Conservation (phyloP, 2,797 vertebrate genomes). For the Bufotes viridis region DNA sequence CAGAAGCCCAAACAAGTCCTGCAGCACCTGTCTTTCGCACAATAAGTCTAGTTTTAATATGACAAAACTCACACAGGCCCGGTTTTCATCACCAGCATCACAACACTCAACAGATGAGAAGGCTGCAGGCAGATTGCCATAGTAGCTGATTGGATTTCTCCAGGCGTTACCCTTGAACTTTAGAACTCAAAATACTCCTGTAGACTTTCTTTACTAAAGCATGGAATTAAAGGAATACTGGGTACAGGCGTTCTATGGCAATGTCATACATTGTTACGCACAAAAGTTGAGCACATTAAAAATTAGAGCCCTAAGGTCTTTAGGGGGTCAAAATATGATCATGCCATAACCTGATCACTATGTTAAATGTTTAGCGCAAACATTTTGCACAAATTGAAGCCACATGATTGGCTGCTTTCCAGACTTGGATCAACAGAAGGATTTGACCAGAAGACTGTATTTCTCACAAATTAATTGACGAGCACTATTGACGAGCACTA, state of each 20-base stretch:
- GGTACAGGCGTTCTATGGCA: neutral
- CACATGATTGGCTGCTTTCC: neutral
- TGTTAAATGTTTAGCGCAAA: neutral
- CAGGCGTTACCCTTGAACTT: slow-evolving; percentile 62
- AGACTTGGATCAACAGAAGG: neutral
- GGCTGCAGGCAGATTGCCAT: slow-evolving; percentile 47
- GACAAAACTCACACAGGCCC: slow-evolving; percentile 49
- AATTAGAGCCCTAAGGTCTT: neutral
- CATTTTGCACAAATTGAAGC: neutral
- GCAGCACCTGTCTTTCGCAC: slow-evolving; percentile 61
- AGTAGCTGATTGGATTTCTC: slow-evolving; percentile 54
- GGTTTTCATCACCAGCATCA: slow-evolving; percentile 62
- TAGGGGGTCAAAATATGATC: neutral
- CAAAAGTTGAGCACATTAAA: neutral
- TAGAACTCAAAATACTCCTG: slow-evolving; percentile 60
- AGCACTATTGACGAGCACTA: no score
- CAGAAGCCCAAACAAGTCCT: slow-evolving; percentile 50
- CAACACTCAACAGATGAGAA: slow-evolving; percentile 63
- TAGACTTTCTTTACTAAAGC: slow-evolving; percentile 57
- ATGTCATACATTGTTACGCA: neutral
- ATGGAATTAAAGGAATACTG: slow-evolving; percentile 14
- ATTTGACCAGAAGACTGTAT: no score
- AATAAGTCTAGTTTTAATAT: slow-evolving; percentile 63
- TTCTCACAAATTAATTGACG: neutral
- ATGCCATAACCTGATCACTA: neutral